A percentile compares a stretch with the other conserved stretches of the same genome.
Conservation (phyloP, 2,797 vertebrate species). For the Lagorchestes hirsutus region DNA sequence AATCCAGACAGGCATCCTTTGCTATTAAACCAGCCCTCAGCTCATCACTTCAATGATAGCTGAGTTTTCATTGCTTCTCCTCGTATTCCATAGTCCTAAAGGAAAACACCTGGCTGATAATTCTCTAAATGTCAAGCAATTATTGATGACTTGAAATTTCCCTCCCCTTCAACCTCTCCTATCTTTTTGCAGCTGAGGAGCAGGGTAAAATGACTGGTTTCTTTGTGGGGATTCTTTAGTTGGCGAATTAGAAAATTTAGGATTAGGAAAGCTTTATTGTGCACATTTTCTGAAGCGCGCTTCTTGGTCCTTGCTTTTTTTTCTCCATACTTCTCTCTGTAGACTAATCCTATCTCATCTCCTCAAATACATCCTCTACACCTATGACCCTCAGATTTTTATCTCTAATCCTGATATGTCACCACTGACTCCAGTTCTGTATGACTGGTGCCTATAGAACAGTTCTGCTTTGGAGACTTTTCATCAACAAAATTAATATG, state of each 20-base stretch:
- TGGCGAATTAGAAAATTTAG: constrained; percentile 56
- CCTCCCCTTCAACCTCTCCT: constrained; percentile 49
- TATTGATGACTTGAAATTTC: constrained; percentile 69
- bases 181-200: constrained; percentile 14
- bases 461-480: background rate
- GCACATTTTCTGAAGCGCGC: background rate
- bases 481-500: background rate
- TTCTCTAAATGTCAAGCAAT: constrained; percentile 73
- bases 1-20: constrained; percentile 60
- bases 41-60: constrained; percentile 65
- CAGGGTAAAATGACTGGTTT: background rate
- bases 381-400: background rate
- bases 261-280: constrained; percentile 45
- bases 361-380: background rate
- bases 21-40: constrained; percentile 57
- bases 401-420: background rate
- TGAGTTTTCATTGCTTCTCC: constrained; percentile 75
- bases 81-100: constrained; percentile 68
- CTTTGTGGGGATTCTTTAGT: constrained; percentile 7
- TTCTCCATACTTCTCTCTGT: background rate
- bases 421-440: background rate
- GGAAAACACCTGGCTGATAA: constrained; percentile 70
- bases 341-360: background rate
- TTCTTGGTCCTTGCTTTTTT: background rate
- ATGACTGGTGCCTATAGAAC: background rate